Conservation (phyloP, 2,888 invertebrate species). For the Listrodromus nycthemerus region DNA sequence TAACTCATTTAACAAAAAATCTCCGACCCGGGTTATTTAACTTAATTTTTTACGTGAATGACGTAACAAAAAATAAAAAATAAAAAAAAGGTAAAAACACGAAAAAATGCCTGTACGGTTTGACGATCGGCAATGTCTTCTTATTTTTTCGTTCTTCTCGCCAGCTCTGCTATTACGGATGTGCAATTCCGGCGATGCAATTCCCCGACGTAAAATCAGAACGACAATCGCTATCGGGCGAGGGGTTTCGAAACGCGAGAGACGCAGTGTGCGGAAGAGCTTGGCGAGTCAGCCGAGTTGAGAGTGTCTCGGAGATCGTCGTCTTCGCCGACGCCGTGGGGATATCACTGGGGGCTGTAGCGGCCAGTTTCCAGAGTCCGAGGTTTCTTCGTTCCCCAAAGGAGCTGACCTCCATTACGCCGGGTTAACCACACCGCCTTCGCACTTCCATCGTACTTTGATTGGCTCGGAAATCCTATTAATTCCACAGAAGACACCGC, state of each 20-base stretch:
- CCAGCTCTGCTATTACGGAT: conserved; percentile 31
- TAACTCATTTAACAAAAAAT: not conserved
- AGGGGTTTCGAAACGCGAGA: conserved; percentile 61
- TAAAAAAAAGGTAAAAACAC: not conserved
- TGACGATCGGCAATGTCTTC: conserved; percentile 45
- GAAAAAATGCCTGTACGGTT: not conserved
- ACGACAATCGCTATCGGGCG: conserved; percentile 72
- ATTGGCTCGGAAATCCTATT: conserved; percentile 83
- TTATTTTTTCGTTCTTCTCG: conserved; percentile 38
- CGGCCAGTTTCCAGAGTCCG: conserved; percentile 77
- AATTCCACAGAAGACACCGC: conserved; percentile 74
- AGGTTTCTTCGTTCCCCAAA: conserved; percentile 76
- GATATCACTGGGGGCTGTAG: conserved; percentile 61
- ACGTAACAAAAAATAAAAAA: not conserved
- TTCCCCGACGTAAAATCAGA: conserved; percentile 73
- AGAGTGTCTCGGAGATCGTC: conserved; percentile 60
- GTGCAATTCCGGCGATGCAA: conserved; percentile 66
- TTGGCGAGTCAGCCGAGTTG: conserved; percentile 53
- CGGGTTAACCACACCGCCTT: conserved; percentile 83
- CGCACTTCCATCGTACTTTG: conserved; percentile 82
- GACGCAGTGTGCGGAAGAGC: conserved; percentile 63
- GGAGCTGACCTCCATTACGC: conserved; percentile 83
- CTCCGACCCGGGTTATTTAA: not conserved
- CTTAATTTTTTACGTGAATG: not conserved
- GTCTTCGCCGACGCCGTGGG: conserved; percentile 62